Evolutionary conservation across 1,140 invertebrate species (phyloP).

Genomic region (Conopomorpha cramerella): DNA sequence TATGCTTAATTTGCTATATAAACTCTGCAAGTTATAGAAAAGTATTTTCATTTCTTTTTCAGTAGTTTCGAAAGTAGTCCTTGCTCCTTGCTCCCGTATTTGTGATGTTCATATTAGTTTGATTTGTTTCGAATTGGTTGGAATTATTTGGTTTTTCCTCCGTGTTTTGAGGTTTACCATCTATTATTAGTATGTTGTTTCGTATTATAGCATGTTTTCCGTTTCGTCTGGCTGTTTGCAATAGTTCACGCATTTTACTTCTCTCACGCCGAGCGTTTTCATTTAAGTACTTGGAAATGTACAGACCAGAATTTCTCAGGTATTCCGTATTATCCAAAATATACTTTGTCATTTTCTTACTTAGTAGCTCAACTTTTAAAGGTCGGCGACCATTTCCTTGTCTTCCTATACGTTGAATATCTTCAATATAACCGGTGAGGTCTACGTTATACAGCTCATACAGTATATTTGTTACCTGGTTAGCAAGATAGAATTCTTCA

Average conservation of each 20-base stretch:
- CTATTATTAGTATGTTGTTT: conserved; percentile 6
- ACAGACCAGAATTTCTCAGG: conserved; percentile 2
- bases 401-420: conserved; percentile 6
- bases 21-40: conserved; percentile 5
- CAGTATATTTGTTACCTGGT: conserved; percentile 2
- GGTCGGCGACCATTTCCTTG: conserved; percentile 3
- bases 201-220: conserved; percentile 8
- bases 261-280: conserved; percentile 2
- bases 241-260: conserved; percentile 1
- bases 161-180: too few relatives aligned
- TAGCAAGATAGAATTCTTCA: conserved; percentile 3
- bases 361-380: conserved; percentile 5
- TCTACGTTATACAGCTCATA: conserved; percentile 3
- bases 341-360: conserved; percentile 8
- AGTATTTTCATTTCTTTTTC: conserved; percentile 1
- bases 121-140: too few relatives aligned
- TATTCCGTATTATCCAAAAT: conserved; percentile 4
- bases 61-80: too few relatives aligned
- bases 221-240: conserved; percentile 6
- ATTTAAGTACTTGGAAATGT: conserved; percentile 1
- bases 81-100: too few relatives aligned
- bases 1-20: conserved; percentile 2
- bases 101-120: too few relatives aligned
- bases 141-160: too few relatives aligned
- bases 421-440: conserved; percentile 6